phyloP scores from a whole-genome alignment of 2,888 invertebrate species.

The Carterocephalus palaemon region DNA sequence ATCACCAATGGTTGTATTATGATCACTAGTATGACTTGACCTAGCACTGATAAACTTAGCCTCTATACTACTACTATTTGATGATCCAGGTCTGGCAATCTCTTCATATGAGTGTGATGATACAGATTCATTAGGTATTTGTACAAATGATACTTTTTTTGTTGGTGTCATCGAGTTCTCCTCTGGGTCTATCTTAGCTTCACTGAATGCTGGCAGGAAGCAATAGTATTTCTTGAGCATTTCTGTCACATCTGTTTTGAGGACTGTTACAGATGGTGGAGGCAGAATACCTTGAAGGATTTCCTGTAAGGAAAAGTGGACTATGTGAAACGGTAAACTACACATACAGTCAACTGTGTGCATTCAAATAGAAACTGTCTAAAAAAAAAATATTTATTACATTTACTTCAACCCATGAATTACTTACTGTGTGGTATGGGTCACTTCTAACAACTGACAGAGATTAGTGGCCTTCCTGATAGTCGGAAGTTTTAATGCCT shows the following conservation, averaged over 20 bases:
- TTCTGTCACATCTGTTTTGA: conserved; percentile 82
- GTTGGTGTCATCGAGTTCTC: conserved; percentile 58
- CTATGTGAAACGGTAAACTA: too few species aligned
- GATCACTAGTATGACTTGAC: conserved; percentile 40
- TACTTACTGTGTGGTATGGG: too few species aligned
- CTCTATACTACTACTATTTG: not conserved
- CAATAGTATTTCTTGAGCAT: conserved; percentile 80
- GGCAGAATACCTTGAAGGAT: conserved; percentile 84
- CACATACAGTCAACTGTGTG: too few species aligned
- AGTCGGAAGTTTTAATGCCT: too few species aligned
- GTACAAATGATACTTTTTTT: conserved; percentile 62
- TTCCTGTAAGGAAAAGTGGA: conserved; percentile 74
- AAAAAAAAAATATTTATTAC: too few species aligned
- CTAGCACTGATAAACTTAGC: conserved; percentile 29
- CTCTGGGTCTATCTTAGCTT: conserved; percentile 47
- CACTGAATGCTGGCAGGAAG: conserved; percentile 72
- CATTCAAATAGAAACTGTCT: too few species aligned
- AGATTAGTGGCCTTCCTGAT: too few species aligned
- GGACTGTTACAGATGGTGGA: conserved; percentile 85
- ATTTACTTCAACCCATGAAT: too few species aligned
- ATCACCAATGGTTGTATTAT: conserved; percentile 52
- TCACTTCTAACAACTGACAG: too few species aligned
- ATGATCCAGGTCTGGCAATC: not conserved
- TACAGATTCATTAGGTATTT: conserved; percentile 45
- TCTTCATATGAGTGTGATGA: conserved; percentile 10